Base-by-base conservation (phyloP, 2,797 vertebrate genomes). In the Labroides dimidiatus region DNA sequence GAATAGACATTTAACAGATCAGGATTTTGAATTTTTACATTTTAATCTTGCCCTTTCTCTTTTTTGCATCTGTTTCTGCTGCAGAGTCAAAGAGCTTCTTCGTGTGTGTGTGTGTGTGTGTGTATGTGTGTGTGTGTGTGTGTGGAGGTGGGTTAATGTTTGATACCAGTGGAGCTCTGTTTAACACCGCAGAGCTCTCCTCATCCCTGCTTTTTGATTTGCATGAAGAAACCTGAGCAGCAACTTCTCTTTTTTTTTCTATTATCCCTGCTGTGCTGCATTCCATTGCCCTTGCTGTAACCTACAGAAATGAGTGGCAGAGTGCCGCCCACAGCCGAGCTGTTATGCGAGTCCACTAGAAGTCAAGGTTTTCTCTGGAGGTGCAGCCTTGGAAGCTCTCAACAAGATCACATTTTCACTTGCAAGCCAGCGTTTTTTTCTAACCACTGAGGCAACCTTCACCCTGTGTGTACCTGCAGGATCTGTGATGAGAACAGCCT, bases 271-370 rank as follows among this genome's bases (percentile, higher is more conserved):
- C 65, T 64, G 47, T 53, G 71, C 69, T 66, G 71, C 64, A 75
- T 80, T 51, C 43, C 30, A 64, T 73, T 74, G 71, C 64, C 74
- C 77, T 77, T 19, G 8, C 43, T 64, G 51, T 44, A 66, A 85
- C 81, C 78, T 62, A 23, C 43, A 60, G 65, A 62, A 57, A 44
- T 57, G 55, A 70, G 57, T 55, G 37, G 52, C 45, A 70, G 73
- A 0, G 19, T 1, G 27, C 69, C 33, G 20, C 77, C 64, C 69
- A 80, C 69, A 48, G 45, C 21, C 61, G 42, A 63, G 69, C 56
- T 55, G 49, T 52, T 74, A 4, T 19, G 45, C 48, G 55, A 20
- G 48, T 52, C 55, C 41, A 43, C 42, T 27, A 19, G 21, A 36
- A 61, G 48, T 69, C 53, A 0, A 62, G 47, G 9, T 54, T 66